Percentiles rank a stretch among this genome's conserved stretches.
Conservation (phyloP, 2,888 invertebrate genomes). For the Trissonchulus latispiculum region DNA sequence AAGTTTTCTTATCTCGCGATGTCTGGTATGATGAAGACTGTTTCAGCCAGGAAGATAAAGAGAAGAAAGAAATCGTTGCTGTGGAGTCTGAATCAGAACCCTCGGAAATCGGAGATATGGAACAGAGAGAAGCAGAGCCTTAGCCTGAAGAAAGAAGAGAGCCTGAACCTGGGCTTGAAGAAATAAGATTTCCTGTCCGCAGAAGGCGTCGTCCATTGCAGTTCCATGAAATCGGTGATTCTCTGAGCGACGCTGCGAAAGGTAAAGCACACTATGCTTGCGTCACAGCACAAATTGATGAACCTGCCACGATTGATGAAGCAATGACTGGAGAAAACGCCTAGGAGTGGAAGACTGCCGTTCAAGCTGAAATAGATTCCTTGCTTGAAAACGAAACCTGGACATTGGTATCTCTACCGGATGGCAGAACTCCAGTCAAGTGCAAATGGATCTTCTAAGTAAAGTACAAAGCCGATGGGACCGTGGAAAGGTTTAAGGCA, state of each 20-base stretch:
- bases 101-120: neutral
- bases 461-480: slow-evolving; percentile 27
- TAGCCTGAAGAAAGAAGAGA: neutral
- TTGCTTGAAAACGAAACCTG: slow-evolving; percentile 29
- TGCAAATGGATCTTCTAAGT: slow-evolving; percentile 32
- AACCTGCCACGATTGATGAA: slow-evolving; percentile 22
- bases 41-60: neutral
- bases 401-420: slow-evolving; percentile 26
- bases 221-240: neutral
- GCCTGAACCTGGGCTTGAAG: neutral
- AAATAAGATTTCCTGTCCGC: neutral
- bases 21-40: neutral
- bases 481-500: slow-evolving; percentile 28
- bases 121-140: neutral
- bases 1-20: neutral
- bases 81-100: neutral
- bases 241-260: neutral
- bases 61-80: neutral
- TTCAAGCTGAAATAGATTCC: slow-evolving; percentile 22
- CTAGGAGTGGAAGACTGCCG: slow-evolving; percentile 26
- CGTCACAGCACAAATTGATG: neutral
- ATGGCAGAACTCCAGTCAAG: slow-evolving; percentile 24
- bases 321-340: slow-evolving; percentile 22
- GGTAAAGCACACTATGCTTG: neutral
- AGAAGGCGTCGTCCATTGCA: neutral